Evolutionary conservation across 2,113 vertebrate species (phyloP).

Genomic region (Pithys albifrons): DNA sequence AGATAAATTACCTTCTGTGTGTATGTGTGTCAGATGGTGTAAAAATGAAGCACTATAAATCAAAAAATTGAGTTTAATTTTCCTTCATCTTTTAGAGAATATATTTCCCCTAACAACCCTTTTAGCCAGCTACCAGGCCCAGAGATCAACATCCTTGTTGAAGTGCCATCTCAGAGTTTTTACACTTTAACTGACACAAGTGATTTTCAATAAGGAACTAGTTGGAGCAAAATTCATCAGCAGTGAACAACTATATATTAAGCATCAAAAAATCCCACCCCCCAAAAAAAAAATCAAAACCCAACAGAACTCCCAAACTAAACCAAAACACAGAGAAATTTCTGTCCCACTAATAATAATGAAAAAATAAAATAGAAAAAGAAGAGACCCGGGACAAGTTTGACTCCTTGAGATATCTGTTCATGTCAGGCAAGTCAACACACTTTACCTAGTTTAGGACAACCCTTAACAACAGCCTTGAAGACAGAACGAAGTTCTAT

Average conservation of each 20-base stretch:
- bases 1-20: background rate
- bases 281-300: background rate
- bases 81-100: background rate
- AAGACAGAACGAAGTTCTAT: background rate
- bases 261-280: too few relatives aligned
- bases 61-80: background rate
- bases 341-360: background rate
- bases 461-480: background rate
- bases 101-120: fast-evolving
- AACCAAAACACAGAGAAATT: background rate
- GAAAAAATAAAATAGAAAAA: background rate
- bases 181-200: background rate
- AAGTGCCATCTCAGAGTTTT: background rate
- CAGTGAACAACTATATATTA: background rate
- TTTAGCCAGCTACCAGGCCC: background rate
- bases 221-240: background rate
- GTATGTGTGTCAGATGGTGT: background rate
- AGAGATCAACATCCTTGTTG: background rate
- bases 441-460: background rate
- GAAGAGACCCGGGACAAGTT: background rate
- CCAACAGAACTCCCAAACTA: background rate
- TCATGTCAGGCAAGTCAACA: background rate
- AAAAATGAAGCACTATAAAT: background rate
- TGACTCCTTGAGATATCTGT: background rate
- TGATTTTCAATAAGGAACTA: background rate